These are phyloP conservation scores for Candidula unifasciata DNA, from an alignment of 2,888 invertebrate genomes.

Conservation along the genomic window DNA sequence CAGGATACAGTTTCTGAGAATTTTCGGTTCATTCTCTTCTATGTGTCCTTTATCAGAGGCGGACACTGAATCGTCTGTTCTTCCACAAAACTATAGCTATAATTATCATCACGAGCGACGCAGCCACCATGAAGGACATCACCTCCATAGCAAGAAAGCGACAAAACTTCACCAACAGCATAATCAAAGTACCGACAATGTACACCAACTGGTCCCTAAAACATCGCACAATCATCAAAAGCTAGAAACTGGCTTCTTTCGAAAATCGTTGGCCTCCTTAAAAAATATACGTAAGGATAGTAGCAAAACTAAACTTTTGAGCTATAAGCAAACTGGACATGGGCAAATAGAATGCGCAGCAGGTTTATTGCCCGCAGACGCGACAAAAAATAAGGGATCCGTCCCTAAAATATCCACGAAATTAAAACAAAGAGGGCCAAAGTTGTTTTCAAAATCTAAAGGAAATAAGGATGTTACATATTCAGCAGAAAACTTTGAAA, in stretches of 20 bases:
- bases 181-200: neutral
- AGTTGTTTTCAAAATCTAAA: slow-evolving; percentile 18
- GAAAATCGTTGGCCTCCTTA: slow-evolving; percentile 41
- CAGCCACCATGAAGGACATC: slow-evolving; percentile 13
- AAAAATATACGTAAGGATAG: slow-evolving; percentile 29
- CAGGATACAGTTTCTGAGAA: slow-evolving; percentile 25
- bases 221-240: slow-evolving; percentile 1
- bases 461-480: slow-evolving; percentile 3
- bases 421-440: slow-evolving; percentile 24
- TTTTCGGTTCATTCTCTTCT: neutral
- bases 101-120: slow-evolving; percentile 26
- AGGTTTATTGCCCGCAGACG: slow-evolving; percentile 9
- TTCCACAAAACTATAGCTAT: slow-evolving; percentile 3
- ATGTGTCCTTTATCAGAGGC: slow-evolving; percentile 27
- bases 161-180: neutral
- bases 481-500: slow-evolving; percentile 9
- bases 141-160: neutral
- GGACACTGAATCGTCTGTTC: neutral
- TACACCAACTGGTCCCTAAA: neutral
- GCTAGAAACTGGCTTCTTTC: slow-evolving; percentile 41
- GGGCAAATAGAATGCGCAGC: slow-evolving; percentile 16
- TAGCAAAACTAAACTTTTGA: neutral
- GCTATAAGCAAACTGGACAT: neutral
- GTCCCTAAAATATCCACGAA: neutral
- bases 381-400: neutral